Conservation (phyloP, 2,888 invertebrate species). For the Drosophila ezoana region DNA sequence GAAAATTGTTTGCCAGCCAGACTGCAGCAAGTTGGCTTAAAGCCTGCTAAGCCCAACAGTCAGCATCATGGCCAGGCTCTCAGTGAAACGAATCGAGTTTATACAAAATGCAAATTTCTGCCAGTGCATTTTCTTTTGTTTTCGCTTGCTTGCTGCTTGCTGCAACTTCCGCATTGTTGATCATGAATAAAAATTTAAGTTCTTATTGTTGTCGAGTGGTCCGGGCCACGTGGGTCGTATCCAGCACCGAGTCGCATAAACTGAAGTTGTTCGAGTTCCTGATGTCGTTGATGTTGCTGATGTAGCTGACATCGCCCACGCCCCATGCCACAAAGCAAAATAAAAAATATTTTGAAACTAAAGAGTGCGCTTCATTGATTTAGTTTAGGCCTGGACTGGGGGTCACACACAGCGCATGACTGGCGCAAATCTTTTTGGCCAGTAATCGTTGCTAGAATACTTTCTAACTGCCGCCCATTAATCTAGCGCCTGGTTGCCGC, state of each 20-base stretch:
- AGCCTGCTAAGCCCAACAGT: slow-evolving; percentile 34
- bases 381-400: slow-evolving; percentile 25
- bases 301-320: slow-evolving; percentile 54
- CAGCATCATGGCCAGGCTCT: slow-evolving; percentile 45
- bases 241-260: slow-evolving; percentile 12
- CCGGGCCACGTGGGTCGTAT: slow-evolving; percentile 68
- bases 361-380: slow-evolving; percentile 71
- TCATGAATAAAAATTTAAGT: slow-evolving; percentile 81
- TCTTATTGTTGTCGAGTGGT: slow-evolving; percentile 71
- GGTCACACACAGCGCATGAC: slow-evolving; percentile 43
- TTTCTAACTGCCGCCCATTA: slow-evolving; percentile 76
- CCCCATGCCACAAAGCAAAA: slow-evolving; percentile 16
- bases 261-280: slow-evolving; percentile 26
- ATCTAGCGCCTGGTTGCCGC: slow-evolving; percentile 60
- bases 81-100: slow-evolving; percentile 26
- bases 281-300: slow-evolving; percentile 27
- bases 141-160: slow-evolving; percentile 37
- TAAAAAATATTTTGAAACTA: slow-evolving; percentile 1
- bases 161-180: slow-evolving; percentile 80
- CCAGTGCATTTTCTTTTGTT: slow-evolving; percentile 73
- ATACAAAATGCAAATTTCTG: slow-evolving; percentile 66
- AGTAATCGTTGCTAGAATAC: slow-evolving; percentile 50
- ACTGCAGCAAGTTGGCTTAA: slow-evolving; percentile 26
- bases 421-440: slow-evolving; percentile 31
- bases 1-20: slow-evolving; percentile 18